These are phyloP conservation scores for Drosophila micromelanica DNA, from an alignment of 1,140 invertebrate genomes.

Conservation along the genomic window DNA sequence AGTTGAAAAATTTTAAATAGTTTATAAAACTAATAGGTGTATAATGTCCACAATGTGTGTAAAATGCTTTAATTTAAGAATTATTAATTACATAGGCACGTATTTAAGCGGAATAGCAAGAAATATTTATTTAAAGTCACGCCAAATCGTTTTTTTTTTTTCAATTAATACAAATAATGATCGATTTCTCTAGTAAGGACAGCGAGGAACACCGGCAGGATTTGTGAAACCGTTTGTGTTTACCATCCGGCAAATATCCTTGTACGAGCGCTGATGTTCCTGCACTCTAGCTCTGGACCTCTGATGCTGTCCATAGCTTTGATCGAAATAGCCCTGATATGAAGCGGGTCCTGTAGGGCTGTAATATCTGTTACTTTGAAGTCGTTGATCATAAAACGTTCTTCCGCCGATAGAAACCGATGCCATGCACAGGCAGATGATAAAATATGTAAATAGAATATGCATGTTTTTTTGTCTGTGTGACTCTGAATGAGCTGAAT, in stretches of 20 bases:
- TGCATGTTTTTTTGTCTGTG: conserved; percentile 27
- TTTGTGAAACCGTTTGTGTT: conserved; percentile 73
- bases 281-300: not conserved
- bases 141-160: conserved; percentile 19
- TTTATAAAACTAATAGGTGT: conserved; percentile 26
- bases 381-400: conserved; percentile 31
- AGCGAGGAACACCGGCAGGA: conserved; percentile 60
- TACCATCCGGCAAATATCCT: conserved; percentile 72
- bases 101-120: conserved; percentile 26
- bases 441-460: not conserved
- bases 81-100: conserved; percentile 19
- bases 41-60: conserved; percentile 17
- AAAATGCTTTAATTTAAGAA: conserved; percentile 39
- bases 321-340: conserved; percentile 10
- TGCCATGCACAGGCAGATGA: conserved; percentile 23
- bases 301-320: conserved; percentile 17
- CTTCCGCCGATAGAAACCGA: not conserved
- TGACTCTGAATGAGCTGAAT: conserved; percentile 30
- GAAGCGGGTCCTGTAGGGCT: conserved; percentile 2
- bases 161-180: conserved; percentile 1
- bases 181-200: conserved; percentile 49
- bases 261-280: conserved; percentile 56
- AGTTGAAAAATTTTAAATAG: conserved; percentile 30
- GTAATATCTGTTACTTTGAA: conserved; percentile 27
- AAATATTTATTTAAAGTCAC: conserved; percentile 53